Conservation (phyloP, 2,888 invertebrate genomes). For the Gnatocerus cornutus region DNA sequence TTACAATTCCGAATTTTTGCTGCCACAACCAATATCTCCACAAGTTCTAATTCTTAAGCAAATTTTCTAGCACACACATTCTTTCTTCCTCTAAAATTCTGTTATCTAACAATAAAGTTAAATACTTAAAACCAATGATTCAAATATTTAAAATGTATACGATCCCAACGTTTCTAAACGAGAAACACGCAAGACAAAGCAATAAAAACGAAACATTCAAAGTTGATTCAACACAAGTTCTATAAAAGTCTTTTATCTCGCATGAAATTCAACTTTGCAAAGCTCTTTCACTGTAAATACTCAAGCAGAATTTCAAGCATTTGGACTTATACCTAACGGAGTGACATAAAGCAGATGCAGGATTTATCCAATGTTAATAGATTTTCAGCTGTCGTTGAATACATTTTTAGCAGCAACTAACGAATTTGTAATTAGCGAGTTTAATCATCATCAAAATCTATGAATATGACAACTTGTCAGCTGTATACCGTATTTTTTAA, state of each 20-base stretch:
- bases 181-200: constrained; percentile 19
- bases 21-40: too few species aligned
- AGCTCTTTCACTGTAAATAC: constrained; percentile 20
- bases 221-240: constrained; percentile 28
- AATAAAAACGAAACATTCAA: constrained; percentile 26
- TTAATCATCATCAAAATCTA: too few species aligned
- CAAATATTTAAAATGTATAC: not conserved
- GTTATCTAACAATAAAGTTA: too few species aligned
- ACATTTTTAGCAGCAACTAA: too few species aligned
- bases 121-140: not conserved
- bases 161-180: not conserved
- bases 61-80: too few species aligned
- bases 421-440: too few species aligned
- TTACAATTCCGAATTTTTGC: too few species aligned
- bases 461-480: too few species aligned
- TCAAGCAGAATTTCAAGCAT: constrained; percentile 25
- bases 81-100: too few species aligned
- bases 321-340: constrained; percentile 12
- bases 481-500: too few species aligned
- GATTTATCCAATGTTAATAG: not conserved
- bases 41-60: too few species aligned
- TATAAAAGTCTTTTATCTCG: constrained; percentile 29
- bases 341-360: not conserved
- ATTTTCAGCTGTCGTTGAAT: too few species aligned
- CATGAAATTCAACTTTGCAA: constrained; percentile 22